Conservation (phyloP, 2,797 vertebrate species). For the Steatocranus sp. region DNA sequence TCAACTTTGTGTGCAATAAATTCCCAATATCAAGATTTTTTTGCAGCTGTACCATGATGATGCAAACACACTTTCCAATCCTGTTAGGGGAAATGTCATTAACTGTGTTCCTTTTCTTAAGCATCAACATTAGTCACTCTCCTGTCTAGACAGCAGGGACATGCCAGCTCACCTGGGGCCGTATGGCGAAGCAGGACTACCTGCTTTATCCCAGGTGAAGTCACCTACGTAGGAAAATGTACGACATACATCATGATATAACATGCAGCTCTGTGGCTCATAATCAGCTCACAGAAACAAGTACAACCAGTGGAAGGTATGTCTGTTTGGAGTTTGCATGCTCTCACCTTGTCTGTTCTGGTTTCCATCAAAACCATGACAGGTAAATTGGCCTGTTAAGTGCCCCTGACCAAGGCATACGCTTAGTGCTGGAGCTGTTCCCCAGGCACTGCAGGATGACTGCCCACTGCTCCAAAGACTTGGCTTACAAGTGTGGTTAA, state of each 20-base stretch:
- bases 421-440: not conserved
- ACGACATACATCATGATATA: not conserved
- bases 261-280: not conserved
- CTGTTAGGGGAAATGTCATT: slow-evolving; percentile 37
- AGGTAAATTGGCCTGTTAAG: not conserved
- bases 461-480: not conserved
- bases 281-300: not conserved
- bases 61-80: slow-evolving; percentile 17
- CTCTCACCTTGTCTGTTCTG: not conserved
- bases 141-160: slow-evolving; percentile 63
- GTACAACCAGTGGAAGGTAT: not conserved
- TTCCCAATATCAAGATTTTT: not conserved
- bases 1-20: not conserved
- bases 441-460: not conserved
- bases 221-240: slow-evolving; percentile 26
- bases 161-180: slow-evolving; percentile 50
- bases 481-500: not conserved
- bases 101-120: slow-evolving; percentile 12
- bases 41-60: not conserved
- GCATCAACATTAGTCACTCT: slow-evolving; percentile 59
- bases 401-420: not conserved
- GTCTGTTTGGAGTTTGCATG: not conserved
- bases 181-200: not conserved
- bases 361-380: not conserved
- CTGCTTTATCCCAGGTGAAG: slow-evolving; percentile 36